Evolutionary conservation across 2,888 invertebrate genomes (phyloP), one percentile per base, ranked within the genome.

Genomic region (Pristionchus arcanus): DNA sequence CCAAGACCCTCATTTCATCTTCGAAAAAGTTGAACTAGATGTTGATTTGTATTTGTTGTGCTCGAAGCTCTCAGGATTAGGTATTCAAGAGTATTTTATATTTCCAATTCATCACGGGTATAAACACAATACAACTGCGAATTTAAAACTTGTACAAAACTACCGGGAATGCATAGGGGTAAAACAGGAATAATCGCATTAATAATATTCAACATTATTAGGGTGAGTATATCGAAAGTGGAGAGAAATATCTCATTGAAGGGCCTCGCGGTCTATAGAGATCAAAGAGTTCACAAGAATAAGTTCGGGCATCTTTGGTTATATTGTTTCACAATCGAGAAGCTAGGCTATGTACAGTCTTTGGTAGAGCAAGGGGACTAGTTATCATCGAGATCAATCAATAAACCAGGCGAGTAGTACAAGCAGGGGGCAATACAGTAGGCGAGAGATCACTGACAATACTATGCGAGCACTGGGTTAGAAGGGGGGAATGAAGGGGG

Each of bases 271-370:
- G 83, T 83, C 55, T 74, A 74, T 74, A 74, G 74, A 74, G 74
- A 74, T 74, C 74, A 74, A 4, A 5, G 0, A 5, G 0, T 74
- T 37, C 74, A 74, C 74, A 74, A 42, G 68, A 68, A 68, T 68
- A 68, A 68, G 68, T 28, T 68, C 68, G 21, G 15, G 13, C 28
- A 68, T 68, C 68, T 68, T 68, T 68, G 68, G 68, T 68, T 68
- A 11, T 37, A 1, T n/a, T 37, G 37, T 42, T 34, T 74, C 74
- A 74, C 37, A 74, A 74, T 74, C 74, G 42, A 37, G 37, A 37
- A 25, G 63, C 63, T 63, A 63, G 63, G 63, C 34, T 74, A 74
- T 74, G 74, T 81, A 49, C 81, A 81, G 25, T 81, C 81, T 81
- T 81, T 81, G 81, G 81, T 53, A 16, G 19, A 71, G 63, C 25